Percentiles rank a stretch among this genome's conserved stretches.
phyloP scores from a whole-genome alignment of 1,140 invertebrate genomes.

The Diprion similis region DNA sequence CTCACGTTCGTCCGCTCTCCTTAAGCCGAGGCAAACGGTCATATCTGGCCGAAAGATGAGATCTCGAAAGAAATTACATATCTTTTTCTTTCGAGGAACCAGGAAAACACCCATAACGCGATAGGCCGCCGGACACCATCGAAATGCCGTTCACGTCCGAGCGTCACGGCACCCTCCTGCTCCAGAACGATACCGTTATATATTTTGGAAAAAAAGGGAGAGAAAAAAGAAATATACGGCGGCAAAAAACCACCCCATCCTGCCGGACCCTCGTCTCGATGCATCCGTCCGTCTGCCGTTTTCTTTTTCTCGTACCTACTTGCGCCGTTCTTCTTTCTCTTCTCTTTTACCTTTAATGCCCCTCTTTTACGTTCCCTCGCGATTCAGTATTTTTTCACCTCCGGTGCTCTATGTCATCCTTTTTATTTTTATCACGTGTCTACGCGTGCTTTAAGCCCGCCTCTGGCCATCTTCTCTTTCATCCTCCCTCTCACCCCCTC shows the following conservation, averaged over 20 bases:
- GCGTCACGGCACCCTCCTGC: slow-evolving; percentile 11
- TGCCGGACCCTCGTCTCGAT: slow-evolving; percentile 34
- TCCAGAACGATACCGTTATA: slow-evolving; percentile 47
- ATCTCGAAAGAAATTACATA: slow-evolving; percentile 1
- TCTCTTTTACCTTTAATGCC: slow-evolving; percentile 8
- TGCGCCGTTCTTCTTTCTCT: slow-evolving; percentile 12
- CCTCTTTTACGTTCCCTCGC: slow-evolving; percentile 14
- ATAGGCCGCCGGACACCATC: neutral
- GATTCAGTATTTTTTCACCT: neutral
- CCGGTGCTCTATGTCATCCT: no score
- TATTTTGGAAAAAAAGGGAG: slow-evolving; percentile 35
- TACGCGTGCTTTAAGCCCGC: no score
- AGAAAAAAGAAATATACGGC: neutral
- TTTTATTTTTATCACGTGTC: no score
- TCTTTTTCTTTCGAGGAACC: slow-evolving; percentile 14
- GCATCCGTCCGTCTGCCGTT: slow-evolving; percentile 23
- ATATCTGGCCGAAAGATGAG: slow-evolving; percentile 5
- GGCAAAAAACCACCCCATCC: slow-evolving; percentile 42
- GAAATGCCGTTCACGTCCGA: slow-evolving; percentile 38
- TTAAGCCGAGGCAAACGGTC: slow-evolving; percentile 9
- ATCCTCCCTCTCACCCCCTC: no score
- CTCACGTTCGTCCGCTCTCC: slow-evolving; percentile 9
- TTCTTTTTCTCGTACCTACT: slow-evolving; percentile 6
- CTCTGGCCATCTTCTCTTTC: no score
- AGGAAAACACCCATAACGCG: neutral